These are phyloP conservation scores for Neotoma lepida DNA, from an alignment of 2,113 vertebrate species.

Conservation along the genomic window DNA sequence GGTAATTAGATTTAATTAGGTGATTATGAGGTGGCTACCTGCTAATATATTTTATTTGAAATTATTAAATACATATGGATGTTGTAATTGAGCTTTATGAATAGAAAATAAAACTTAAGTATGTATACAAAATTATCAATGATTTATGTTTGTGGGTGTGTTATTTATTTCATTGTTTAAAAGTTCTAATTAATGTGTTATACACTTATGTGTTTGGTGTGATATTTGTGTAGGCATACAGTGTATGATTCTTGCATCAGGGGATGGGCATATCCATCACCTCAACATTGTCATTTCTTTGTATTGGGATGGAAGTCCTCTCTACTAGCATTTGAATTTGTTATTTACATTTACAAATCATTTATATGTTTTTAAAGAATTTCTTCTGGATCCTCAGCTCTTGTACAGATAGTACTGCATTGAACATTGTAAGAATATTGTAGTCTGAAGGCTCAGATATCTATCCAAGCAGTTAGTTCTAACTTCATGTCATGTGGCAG, in stretches of 20 bases:
- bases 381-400: not conserved
- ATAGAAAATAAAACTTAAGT: constrained; percentile 40
- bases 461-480: not conserved
- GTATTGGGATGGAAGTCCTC: not conserved
- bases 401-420: constrained; percentile 4
- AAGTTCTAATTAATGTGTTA: not conserved
- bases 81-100: constrained; percentile 35
- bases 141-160: not conserved
- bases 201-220: not conserved
- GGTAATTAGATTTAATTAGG: constrained; percentile 37
- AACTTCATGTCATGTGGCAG: not conserved
- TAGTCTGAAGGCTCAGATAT: not conserved
- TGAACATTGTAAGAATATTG: not conserved
- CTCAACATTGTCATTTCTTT: not conserved
- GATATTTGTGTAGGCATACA: not conserved
- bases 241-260: not conserved
- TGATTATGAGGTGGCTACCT: constrained; percentile 52
- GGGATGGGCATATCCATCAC: not conserved
- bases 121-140: constrained; percentile 20
- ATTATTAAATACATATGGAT: constrained; percentile 41
- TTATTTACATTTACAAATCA: not conserved
- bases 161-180: not conserved
- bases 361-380: not conserved
- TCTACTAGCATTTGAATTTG: not conserved
- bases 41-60: constrained; percentile 48